Evolutionary conservation across 1,140 invertebrate genomes (phyloP).

Genomic region (Diplogasteroides magnus): DNA sequence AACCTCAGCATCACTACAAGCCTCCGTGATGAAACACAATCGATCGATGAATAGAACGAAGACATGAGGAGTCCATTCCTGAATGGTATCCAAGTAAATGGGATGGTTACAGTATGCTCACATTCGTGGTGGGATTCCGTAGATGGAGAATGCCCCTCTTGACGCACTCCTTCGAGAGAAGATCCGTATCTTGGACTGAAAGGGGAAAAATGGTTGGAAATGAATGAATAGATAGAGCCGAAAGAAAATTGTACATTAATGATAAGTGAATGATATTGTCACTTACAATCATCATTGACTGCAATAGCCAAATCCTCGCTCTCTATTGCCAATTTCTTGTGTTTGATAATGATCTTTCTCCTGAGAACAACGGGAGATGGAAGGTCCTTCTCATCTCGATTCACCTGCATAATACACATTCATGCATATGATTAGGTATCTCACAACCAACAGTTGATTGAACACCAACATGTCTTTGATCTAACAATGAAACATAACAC

Average conservation of each 20-base stretch:
- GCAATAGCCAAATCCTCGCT: constrained; percentile 31
- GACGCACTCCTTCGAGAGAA: constrained; percentile 38
- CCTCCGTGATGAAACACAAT: constrained; percentile 39
- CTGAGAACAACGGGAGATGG: constrained; percentile 77
- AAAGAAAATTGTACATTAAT: too few relatives aligned
- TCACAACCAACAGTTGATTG: too few relatives aligned
- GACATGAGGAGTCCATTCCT: constrained; percentile 44
- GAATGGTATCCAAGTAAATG: constrained; percentile 8
- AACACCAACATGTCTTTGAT: too few relatives aligned
- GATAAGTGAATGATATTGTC: too few relatives aligned
- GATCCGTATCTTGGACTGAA: constrained; percentile 39
- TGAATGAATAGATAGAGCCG: too few relatives aligned
- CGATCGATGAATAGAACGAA: constrained; percentile 50
- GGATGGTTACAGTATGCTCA: constrained; percentile 1
- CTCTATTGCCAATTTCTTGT: constrained; percentile 51
- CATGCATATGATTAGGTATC: constrained; percentile 5
- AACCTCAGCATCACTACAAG: constrained; percentile 7
- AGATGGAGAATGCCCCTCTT: constrained; percentile 34
- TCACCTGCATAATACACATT: constrained; percentile 56
- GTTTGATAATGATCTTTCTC: constrained; percentile 60
- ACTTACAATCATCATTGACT: constrained; percentile 33
- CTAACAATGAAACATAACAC: neutral
- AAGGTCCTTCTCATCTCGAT: constrained; percentile 73
- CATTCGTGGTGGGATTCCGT: constrained; percentile 16
- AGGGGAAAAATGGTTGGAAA: too few relatives aligned